These are phyloP conservation scores for Acleris cristana DNA, from an alignment of 2,888 invertebrate genomes.

Conservation along the genomic window DNA sequence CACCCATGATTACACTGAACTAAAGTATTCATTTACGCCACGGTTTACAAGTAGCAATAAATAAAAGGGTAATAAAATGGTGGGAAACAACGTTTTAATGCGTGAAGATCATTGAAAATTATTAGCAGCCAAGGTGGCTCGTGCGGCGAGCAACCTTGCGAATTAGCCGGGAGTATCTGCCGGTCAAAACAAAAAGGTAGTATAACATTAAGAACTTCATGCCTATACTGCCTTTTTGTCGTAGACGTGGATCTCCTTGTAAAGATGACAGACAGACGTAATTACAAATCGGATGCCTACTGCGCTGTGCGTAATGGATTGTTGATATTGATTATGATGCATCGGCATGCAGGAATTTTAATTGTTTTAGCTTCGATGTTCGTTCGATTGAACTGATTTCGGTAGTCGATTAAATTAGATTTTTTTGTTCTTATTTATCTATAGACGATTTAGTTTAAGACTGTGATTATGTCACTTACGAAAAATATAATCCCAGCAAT, in stretches of 20 bases:
- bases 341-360: slow-evolving; percentile 29
- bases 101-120: slow-evolving; percentile 71
- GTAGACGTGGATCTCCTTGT: slow-evolving; percentile 34
- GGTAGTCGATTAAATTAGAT: background rate
- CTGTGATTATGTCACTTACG: no score
- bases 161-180: slow-evolving; percentile 55
- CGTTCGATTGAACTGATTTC: slow-evolving; percentile 1
- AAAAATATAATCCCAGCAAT: no score
- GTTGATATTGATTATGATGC: slow-evolving; percentile 25
- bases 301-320: slow-evolving; percentile 23
- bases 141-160: slow-evolving; percentile 73
- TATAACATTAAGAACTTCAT: background rate
- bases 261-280: slow-evolving; percentile 49
- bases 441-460: background rate
- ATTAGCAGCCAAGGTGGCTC: slow-evolving; percentile 73
- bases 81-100: slow-evolving; percentile 65
- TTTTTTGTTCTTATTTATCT: background rate
- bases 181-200: background rate
- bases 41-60: slow-evolving; percentile 40
- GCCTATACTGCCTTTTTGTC: background rate
- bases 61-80: slow-evolving; percentile 52
- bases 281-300: slow-evolving; percentile 13
- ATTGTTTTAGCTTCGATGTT: slow-evolving; percentile 25
- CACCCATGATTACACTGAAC: slow-evolving; percentile 31
- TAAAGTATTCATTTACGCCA: slow-evolving; percentile 24